phyloP scores from a whole-genome alignment of 2,797 vertebrate species.

The Tangara arthus region DNA sequence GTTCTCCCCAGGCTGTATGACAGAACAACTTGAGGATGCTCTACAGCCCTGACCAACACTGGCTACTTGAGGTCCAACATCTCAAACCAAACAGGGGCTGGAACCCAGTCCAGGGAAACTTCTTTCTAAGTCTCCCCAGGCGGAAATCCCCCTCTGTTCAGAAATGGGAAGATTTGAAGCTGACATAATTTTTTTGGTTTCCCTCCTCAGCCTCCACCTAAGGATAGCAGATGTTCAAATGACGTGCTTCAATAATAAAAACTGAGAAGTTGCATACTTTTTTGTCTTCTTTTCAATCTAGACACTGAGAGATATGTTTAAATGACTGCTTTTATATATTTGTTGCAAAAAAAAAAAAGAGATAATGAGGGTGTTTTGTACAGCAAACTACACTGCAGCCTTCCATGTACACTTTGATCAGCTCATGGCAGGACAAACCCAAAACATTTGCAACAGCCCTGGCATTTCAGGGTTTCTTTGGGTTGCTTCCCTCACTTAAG shows the following conservation, averaged over 20 bases:
- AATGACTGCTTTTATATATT: neutral
- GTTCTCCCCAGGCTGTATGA: neutral
- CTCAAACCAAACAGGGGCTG: accelerated
- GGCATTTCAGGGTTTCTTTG: neutral
- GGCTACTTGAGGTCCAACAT: neutral
- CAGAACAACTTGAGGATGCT: neutral
- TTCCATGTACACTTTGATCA: neutral
- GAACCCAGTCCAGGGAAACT: neutral
- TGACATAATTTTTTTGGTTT: neutral
- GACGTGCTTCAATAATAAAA: neutral
- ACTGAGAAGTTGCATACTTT: neutral
- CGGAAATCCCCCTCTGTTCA: neutral
- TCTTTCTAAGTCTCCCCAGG: neutral
- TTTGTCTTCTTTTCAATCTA: neutral
- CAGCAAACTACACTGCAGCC: neutral
- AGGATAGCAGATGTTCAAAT: neutral
- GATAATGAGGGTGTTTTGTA: neutral
- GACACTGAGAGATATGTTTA: neutral
- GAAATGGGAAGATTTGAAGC: neutral
- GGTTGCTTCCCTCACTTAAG: neutral
- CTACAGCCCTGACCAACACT: neutral
- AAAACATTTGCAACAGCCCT: neutral
- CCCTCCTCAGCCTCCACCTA: neutral
- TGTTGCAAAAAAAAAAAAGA: neutral
- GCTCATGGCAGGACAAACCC: neutral